Evolutionary conservation across 2,888 invertebrate species (phyloP), one percentile per base, ranked within the genome.

Genomic region (Latrodectus hesperus): DNA sequence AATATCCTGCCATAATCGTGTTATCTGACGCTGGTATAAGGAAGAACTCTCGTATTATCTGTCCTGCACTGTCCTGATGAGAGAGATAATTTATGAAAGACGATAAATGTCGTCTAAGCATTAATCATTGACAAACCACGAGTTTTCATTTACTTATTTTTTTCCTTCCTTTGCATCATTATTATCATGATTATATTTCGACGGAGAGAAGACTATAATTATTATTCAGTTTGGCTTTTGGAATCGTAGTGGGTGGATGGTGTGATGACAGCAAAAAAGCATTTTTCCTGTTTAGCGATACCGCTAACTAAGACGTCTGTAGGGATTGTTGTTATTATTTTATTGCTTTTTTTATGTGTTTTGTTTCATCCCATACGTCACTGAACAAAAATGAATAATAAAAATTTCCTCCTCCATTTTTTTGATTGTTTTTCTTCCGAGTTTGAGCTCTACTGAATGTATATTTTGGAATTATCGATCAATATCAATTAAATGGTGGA

Each of bases 51-150:
- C 80, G 78, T 81, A 81, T 81, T 76, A 79, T 81, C 80, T 77
- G 68, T 82, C 81, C 76, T 73, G 76, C 81, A 65, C 82, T 77
- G 76, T 82, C 38, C 87, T 87, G 87, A 87, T 87, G 87, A 87
- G 87, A 60, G 51, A 67, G 87, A 72, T 87, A 87, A 87, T 87
- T 87, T 87, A 87, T 87, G 87, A 82, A 82, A 73, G 77, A 87
- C 87, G 87, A 87, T 87, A 87, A 87, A 87, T 82, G 87, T 82
- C 87, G 22, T 14, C 38, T 67, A 55, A 49, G 87, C 87, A 87
- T 87, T 87, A 81, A 87, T 87, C 87, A 87, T 81, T 87, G 87
- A 87, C 87, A 87, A 77, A 82, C 81, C 81, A 60, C 81, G 60
- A 55, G 53, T 38, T 38, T 38, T 38, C 38, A 38, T 38, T 60